A percentile compares a stretch with the other conserved stretches of the same genome.
These are phyloP conservation scores for Oopsacas minuta DNA, from an alignment of 37 sponge, comb jelly and placozoan genomes.

Conservation along the genomic window DNA sequence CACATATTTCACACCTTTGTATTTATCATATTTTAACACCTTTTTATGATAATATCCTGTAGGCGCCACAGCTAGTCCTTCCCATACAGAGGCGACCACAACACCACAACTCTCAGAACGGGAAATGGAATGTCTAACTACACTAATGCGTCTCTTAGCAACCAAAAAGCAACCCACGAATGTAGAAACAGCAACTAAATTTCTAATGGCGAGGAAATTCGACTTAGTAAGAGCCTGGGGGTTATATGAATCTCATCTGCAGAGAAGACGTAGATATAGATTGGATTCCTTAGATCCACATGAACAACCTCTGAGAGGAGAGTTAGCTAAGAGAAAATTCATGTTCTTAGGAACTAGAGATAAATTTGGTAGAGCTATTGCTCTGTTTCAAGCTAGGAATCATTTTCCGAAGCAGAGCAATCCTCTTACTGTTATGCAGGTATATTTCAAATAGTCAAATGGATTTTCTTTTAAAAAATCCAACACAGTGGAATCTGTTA, in stretches of 20 bases:
- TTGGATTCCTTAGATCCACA: neutral
- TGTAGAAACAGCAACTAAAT: neutral
- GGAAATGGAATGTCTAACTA: neutral
- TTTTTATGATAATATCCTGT: too few relatives aligned
- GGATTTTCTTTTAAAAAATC: too few relatives aligned
- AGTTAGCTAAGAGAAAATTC: neutral
- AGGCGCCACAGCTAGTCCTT: neutral
- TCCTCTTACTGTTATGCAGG: neutral
- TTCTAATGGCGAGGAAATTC: conserved; percentile 23
- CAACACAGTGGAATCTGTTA: too few relatives aligned
- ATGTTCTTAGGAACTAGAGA: conserved; percentile 1
- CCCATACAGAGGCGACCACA: neutral
- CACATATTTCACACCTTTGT: too few relatives aligned
- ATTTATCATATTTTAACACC: too few relatives aligned
- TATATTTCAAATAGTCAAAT: too few relatives aligned
- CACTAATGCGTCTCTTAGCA: neutral
- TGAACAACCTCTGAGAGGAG: neutral
- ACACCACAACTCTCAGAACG: neutral
- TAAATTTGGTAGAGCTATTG: neutral
- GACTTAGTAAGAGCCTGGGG: neutral
- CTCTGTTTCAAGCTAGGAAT: neutral
- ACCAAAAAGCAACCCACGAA: neutral
- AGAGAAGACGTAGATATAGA: neutral
- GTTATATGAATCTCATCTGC: neutral
- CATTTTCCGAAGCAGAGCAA: neutral